A percentile compares a stretch with the other conserved stretches of the same genome.
Evolutionary conservation across 2,113 vertebrate species (phyloP).

Genomic region (Addax nasomaculatus): DNA sequence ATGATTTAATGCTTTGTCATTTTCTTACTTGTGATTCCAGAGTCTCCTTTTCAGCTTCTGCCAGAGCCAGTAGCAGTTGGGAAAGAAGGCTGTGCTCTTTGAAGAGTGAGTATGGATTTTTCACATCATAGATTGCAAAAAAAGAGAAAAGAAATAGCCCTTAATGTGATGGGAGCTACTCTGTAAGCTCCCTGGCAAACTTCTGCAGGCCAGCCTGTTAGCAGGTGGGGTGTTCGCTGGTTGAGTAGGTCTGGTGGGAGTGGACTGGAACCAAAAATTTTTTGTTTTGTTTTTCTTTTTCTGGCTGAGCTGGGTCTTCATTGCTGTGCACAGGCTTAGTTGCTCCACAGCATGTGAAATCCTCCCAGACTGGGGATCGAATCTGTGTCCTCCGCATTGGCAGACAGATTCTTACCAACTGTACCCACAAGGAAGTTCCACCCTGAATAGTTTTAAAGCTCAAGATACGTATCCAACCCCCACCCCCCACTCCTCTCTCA

Average conservation of each 20-base stretch:
- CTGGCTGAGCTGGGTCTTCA: not conserved
- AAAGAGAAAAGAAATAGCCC: not conserved
- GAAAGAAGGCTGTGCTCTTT: conserved; percentile 44
- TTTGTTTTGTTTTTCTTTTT: not conserved
- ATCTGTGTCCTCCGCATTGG: not conserved
- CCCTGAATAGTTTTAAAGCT: not conserved
- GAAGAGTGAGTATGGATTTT: conserved; percentile 71
- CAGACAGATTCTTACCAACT: not conserved
- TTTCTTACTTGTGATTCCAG: conserved; percentile 40
- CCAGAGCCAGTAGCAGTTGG: conserved; percentile 20
- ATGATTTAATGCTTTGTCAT: conserved; percentile 47
- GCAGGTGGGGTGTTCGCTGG: not conserved
- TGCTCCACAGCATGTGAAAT: not conserved
- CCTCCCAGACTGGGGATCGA: not conserved
- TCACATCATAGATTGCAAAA: not conserved
- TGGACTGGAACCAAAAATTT: not conserved
- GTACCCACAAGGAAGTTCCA: not conserved
- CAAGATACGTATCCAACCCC: not conserved
- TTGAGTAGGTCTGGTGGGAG: not conserved
- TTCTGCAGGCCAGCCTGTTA: not conserved
- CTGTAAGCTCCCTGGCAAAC: not conserved
- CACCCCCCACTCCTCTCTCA: not conserved
- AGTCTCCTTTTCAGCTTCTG: not conserved
- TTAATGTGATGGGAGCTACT: not conserved
- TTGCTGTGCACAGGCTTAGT: not conserved